A percentile compares a stretch with the other conserved stretches of the same genome.
Conservation (phyloP, 2,113 vertebrate genomes). For the Nestor notabilis region DNA sequence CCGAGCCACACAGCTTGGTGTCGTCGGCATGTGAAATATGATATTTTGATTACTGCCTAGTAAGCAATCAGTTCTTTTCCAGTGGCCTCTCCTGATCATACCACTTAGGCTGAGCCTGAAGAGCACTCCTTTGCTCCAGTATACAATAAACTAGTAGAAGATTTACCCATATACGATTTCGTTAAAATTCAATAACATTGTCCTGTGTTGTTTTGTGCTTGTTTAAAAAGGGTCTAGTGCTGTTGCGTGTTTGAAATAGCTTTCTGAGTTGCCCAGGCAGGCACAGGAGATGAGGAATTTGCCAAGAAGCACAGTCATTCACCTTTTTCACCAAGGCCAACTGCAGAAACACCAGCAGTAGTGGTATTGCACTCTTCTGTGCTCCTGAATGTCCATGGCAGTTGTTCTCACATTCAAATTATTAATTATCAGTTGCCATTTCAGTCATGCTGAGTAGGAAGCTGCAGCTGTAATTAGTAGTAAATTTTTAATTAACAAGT, state of each 20-base stretch:
- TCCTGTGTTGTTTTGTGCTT: not conserved
- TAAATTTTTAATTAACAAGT: slow-evolving; percentile 45
- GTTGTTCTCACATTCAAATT: not conserved
- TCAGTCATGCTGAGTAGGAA: slow-evolving; percentile 13
- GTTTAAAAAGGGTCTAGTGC: not conserved
- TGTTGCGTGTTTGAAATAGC: not conserved
- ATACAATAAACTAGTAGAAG: not conserved
- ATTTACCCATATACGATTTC: not conserved
- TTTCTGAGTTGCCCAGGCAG: not conserved
- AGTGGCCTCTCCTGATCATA: not conserved
- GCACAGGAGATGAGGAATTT: not conserved
- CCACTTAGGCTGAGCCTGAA: not conserved
- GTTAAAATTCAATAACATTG: not conserved
- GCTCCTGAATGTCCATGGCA: not conserved
- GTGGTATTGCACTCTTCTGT: not conserved
- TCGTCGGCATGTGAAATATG: not conserved
- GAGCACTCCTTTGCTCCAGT: not conserved
- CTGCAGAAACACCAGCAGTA: not conserved
- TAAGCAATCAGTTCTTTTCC: not conserved
- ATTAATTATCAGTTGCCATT: not conserved
- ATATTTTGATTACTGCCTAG: not conserved
- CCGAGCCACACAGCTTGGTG: too few species aligned
- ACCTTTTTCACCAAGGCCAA: not conserved
- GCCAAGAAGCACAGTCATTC: not conserved
- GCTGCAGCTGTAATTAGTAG: slow-evolving; percentile 7